A percentile compares a stretch with the other conserved stretches of the same genome.
phyloP scores from a whole-genome alignment of 2,797 vertebrate genomes.

The Echeneis naucrates region DNA sequence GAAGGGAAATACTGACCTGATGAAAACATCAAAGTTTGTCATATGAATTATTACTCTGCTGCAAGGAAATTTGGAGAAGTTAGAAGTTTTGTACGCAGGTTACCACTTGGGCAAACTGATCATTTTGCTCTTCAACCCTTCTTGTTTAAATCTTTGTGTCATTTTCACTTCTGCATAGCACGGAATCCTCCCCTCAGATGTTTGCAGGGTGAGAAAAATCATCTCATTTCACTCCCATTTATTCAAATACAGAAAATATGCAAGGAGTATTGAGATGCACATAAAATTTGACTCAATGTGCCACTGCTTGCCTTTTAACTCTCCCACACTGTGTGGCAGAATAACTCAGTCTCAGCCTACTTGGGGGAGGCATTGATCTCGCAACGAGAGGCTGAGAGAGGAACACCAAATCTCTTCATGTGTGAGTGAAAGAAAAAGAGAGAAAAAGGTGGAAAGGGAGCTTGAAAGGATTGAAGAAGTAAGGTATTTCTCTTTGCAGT shows the following conservation, averaged over 20 bases:
- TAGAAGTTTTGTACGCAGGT: slow-evolving; percentile 1
- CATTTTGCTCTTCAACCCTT: slow-evolving; percentile 10
- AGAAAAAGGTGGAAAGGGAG: slow-evolving; percentile 33
- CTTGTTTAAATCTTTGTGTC: slow-evolving; percentile 8
- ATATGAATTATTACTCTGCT: not conserved
- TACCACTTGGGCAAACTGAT: not conserved
- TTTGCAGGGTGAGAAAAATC: slow-evolving; percentile 25
- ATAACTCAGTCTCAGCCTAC: slow-evolving; percentile 60
- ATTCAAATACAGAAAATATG: slow-evolving; percentile 52
- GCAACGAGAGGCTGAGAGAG: slow-evolving; percentile 51
- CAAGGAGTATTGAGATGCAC: slow-evolving; percentile 45
- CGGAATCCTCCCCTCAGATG: slow-evolving; percentile 36
- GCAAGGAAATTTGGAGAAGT: not conserved
- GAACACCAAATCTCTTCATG: slow-evolving; percentile 35
- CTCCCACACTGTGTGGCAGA: slow-evolving; percentile 58
- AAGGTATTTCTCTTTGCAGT: slow-evolving; percentile 45
- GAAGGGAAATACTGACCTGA: not conserved
- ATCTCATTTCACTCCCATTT: slow-evolving; percentile 39
- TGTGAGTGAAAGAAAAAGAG: slow-evolving; percentile 7
- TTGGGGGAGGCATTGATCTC: slow-evolving; percentile 70
- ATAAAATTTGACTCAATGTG: slow-evolving; percentile 57
- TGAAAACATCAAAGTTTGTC: not conserved
- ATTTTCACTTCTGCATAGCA: slow-evolving; percentile 26
- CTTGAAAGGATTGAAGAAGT: slow-evolving; percentile 46
- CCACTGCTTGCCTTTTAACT: slow-evolving; percentile 62